These are phyloP conservation scores for Brachyistius frenatus DNA, from an alignment of 2,113 vertebrate genomes.

Conservation along the genomic window DNA sequence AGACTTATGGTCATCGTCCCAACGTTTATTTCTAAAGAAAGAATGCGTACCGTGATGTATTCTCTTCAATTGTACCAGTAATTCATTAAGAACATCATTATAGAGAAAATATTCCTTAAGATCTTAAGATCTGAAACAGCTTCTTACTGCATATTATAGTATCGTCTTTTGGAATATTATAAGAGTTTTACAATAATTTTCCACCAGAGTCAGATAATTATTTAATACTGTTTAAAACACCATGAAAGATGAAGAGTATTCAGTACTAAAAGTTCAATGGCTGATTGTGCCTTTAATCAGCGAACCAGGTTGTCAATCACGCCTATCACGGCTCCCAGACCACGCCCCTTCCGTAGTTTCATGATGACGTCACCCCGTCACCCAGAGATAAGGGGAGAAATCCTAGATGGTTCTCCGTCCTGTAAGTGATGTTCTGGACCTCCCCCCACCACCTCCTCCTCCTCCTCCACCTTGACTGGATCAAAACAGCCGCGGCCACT, in stretches of 20 bases:
- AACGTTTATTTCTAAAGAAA: no score
- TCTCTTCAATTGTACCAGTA: no score
- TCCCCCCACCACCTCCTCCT: conserved; percentile 20
- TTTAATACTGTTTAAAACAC: no score
- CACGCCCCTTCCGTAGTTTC: conserved; percentile 66
- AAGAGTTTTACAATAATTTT: no score
- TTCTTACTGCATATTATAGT: no score
- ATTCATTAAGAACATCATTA: no score
- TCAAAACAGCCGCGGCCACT: conserved; percentile 62
- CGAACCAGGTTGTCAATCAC: conserved; percentile 60
- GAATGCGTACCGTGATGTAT: no score
- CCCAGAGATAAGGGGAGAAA: conserved; percentile 49
- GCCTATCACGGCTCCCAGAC: conserved; percentile 27
- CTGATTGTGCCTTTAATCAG: conserved; percentile 70
- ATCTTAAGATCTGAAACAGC: no score
- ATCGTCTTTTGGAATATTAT: no score
- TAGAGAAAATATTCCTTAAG: no score
- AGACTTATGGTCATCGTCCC: no score
- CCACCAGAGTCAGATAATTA: no score
- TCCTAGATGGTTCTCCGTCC: conserved; percentile 54
- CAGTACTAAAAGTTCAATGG: background rate
- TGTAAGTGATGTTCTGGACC: conserved; percentile 59
- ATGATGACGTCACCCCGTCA: conserved; percentile 83
- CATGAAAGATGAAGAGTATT: background rate
- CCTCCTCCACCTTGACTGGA: conserved; percentile 27